Conservation (phyloP, 2,113 vertebrate species). For the Gymnorhina tibicen region DNA sequence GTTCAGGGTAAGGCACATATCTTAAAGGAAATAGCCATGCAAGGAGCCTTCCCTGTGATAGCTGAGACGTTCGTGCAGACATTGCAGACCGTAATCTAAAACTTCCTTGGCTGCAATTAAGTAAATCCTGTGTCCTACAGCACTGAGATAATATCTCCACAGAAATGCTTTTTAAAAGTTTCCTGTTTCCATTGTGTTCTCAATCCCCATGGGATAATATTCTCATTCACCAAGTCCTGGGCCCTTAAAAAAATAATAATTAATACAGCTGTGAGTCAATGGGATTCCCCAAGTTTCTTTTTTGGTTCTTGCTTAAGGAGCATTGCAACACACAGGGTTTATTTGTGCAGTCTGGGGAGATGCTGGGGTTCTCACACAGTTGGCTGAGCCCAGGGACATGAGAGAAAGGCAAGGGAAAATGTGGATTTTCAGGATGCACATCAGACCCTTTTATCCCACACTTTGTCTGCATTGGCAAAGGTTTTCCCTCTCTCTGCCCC, state of each 20-base stretch:
- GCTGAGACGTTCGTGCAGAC: constrained; percentile 20
- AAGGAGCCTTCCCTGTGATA: constrained; percentile 21
- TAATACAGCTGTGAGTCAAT: constrained; percentile 52
- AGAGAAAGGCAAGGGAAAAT: not conserved
- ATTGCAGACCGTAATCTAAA: constrained; percentile 54
- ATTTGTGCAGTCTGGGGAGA: not conserved
- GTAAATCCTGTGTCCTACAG: constrained; percentile 52
- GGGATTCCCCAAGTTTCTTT: constrained; percentile 56
- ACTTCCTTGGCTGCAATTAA: constrained; percentile 60
- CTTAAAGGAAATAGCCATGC: not conserved
- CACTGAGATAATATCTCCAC: constrained; percentile 55
- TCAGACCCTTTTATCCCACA: not conserved
- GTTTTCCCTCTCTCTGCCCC: not conserved
- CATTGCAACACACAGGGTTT: not conserved
- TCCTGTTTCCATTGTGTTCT: constrained; percentile 47
- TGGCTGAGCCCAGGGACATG: not conserved
- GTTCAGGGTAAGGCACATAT: not conserved
- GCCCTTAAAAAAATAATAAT: constrained; percentile 2
- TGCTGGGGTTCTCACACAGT: not conserved
- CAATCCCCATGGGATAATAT: constrained; percentile 50
- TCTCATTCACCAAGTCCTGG: constrained; percentile 32
- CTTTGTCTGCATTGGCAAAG: not conserved
- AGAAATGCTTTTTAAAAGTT: constrained; percentile 64
- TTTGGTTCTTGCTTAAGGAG: not conserved
- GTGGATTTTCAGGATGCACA: not conserved